Evolutionary conservation across 2,113 vertebrate genomes (phyloP).

Genomic region (Mirounga angustirostris): DNA sequence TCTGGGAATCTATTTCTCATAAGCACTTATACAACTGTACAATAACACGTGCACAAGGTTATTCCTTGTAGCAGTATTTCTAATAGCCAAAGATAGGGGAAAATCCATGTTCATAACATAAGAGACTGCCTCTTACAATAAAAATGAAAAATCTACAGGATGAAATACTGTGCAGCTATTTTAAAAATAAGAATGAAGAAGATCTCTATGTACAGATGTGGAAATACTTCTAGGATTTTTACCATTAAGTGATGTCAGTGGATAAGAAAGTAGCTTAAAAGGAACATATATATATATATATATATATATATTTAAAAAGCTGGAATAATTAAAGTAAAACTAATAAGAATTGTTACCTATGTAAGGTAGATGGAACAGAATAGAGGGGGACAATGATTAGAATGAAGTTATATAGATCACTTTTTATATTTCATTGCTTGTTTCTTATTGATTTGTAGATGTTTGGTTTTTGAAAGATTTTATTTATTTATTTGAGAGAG

Average conservation of each 20-base stretch:
- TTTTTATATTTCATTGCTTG: background rate
- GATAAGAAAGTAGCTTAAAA: background rate
- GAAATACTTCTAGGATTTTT: background rate
- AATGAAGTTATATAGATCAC: background rate
- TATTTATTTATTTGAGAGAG: no score
- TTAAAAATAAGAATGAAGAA: background rate
- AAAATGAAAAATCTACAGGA: background rate
- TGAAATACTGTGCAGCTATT: background rate
- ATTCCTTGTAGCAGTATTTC: background rate
- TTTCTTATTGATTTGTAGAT: constrained; percentile 5
- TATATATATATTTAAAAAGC: background rate
- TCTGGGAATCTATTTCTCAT: background rate
- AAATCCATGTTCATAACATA: background rate
- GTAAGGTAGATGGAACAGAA: background rate
- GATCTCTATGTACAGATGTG: background rate
- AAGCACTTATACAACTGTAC: background rate
- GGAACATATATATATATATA: background rate
- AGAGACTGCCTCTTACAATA: background rate
- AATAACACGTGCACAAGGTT: background rate
- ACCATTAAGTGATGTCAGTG: background rate
- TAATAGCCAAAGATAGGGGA: background rate
- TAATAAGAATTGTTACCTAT: background rate
- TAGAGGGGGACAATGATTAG: background rate
- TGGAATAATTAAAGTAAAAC: background rate
- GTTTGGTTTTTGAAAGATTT: background rate